phyloP scores from a whole-genome alignment of 2,888 invertebrate species.

The Pandemis heparana region DNA sequence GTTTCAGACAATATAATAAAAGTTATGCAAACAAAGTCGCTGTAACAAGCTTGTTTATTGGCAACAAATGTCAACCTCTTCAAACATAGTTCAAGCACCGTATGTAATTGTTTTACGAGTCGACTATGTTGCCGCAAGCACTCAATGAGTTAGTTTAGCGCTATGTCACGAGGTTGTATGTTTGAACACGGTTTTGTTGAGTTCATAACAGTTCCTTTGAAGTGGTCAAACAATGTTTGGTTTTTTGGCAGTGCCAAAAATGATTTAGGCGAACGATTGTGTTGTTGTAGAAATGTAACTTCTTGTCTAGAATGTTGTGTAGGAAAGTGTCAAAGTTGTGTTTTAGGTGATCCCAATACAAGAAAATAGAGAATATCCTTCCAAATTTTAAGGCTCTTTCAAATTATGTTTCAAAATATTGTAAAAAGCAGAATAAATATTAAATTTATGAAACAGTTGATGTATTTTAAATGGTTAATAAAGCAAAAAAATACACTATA shows the following conservation, averaged over 20 bases:
- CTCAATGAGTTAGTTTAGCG: slow-evolving; percentile 25
- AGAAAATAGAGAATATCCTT: no score
- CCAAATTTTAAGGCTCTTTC: no score
- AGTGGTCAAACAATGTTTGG: slow-evolving; percentile 14
- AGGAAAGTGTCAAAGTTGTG: no score
- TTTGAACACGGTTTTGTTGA: slow-evolving; percentile 5
- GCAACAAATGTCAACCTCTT: background rate
- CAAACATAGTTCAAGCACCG: slow-evolving; percentile 9
- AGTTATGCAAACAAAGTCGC: background rate
- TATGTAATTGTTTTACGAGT: slow-evolving; percentile 22
- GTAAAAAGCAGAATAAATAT: no score
- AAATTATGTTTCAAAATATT: no score
- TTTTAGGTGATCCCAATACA: no score
- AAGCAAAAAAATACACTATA: no score
- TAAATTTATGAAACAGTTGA: no score
- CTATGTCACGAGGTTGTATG: slow-evolving; percentile 6
- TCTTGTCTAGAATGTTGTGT: no score
- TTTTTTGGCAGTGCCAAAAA: slow-evolving; percentile 17
- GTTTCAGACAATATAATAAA: no score
- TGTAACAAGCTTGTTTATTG: background rate
- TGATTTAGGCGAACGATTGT: background rate
- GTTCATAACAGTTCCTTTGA: slow-evolving; percentile 31
- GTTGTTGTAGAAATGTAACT: no score
- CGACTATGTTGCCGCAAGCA: slow-evolving; percentile 19
- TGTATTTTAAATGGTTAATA: no score